Evolutionary conservation across 2,888 invertebrate genomes (phyloP), one percentile per base, ranked within the genome.

Genomic region (Cheilosia vulpina): DNA sequence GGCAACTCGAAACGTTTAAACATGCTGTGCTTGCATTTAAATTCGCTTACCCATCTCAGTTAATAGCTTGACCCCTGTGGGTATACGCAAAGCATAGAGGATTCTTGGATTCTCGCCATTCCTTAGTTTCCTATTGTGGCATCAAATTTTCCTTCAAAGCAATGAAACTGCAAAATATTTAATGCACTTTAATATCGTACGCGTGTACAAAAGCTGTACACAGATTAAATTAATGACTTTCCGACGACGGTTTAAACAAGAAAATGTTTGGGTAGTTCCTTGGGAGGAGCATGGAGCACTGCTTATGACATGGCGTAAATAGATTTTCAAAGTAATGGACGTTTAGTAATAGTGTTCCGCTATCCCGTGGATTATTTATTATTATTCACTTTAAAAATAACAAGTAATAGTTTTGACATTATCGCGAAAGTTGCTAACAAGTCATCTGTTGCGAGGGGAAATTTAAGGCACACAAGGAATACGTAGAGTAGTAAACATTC

Each of bases 261-360:
- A 38, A 41, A 53, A 63, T 9, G 4, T 13, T 38, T 38, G 38
- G 38, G 13, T 13, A 13, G 38, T 4, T 38, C 13, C 38, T 19
- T 17, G 3, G 17, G 41, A 21, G 4, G 11, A 21, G 21, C 2
- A 47, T 31, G 31, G 19, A 31, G 24, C n/a, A 6, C 53, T 66
- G 66, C 53, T 66, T 55, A 17, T 66, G 66, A 66, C 66, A 53
- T 17, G 66, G n/a, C 17, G 53, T 41, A 66, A 66, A 66, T 55
- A 31, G 52, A 52, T 52, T 66, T 66, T 66, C 41, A 13, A 41
- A 43, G 43, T 66, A 53, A 55, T 66, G 66, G 52, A 53, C 53
- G 43, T 66, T 3, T 15, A n/a, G 13, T 24, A 41, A 41, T 53
- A 27, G 27, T n/a, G n/a, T 53, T 53, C 6, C 17, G 38, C 41